Percentiles rank a stretch among this genome's conserved stretches.
These are phyloP conservation scores for Drosophila conformis DNA, from an alignment of 2,888 invertebrate genomes.

Conservation along the genomic window DNA sequence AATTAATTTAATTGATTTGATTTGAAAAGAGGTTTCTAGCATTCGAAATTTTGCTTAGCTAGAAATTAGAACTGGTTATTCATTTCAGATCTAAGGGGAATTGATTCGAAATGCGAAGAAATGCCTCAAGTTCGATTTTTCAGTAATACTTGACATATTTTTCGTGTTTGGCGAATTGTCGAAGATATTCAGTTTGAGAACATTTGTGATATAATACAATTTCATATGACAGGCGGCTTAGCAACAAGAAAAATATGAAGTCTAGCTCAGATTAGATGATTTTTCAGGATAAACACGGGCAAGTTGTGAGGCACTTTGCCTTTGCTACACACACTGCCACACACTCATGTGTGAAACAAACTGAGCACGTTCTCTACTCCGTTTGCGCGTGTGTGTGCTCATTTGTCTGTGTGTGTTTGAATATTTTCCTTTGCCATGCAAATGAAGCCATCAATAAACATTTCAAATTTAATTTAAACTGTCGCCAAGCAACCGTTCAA, in stretches of 20 bases:
- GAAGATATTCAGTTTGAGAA: conserved; percentile 28
- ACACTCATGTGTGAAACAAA: conserved; percentile 5
- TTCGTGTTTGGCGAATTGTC: background rate
- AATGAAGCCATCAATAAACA: conserved; percentile 77
- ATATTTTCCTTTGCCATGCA: conserved; percentile 51
- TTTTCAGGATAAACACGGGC: conserved; percentile 75
- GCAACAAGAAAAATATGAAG: conserved; percentile 77
- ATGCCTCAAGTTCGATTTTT: background rate
- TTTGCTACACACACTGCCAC: conserved; percentile 1
- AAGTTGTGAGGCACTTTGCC: conserved; percentile 64
- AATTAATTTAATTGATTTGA: background rate
- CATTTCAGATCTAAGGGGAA: background rate
- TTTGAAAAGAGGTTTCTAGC: background rate
- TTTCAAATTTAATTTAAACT: conserved; percentile 53
- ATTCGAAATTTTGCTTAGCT: background rate
- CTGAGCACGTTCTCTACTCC: conserved; percentile 32
- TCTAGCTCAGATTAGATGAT: conserved; percentile 78
- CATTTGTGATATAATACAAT: conserved; percentile 34
- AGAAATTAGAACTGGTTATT: background rate
- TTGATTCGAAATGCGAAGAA: background rate
- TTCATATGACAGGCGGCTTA: conserved; percentile 72
- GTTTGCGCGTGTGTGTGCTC: background rate
- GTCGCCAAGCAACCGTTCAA: conserved; percentile 53
- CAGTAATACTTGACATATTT: background rate
- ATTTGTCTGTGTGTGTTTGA: background rate